Conservation (phyloP, 37 sponge, comb jelly and placozoan species). For the Diacarnus erythraeanus region DNA sequence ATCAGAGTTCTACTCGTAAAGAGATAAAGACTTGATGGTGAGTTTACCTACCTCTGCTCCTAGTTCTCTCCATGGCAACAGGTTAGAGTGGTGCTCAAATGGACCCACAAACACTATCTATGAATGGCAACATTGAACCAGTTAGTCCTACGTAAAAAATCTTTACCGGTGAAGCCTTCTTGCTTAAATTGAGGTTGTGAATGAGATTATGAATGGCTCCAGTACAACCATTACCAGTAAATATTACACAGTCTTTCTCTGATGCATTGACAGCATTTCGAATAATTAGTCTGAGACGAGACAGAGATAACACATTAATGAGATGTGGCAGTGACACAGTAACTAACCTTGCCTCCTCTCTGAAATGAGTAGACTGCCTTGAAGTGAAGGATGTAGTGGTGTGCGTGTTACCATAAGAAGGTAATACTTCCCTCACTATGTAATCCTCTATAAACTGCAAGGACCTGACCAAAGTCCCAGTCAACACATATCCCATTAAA, state of each 20-base stretch:
- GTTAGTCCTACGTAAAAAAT: not conserved
- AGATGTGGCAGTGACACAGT: not conserved
- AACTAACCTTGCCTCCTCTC: conserved; percentile 85
- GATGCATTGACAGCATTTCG: conserved; percentile 87
- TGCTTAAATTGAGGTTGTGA: conserved; percentile 51
- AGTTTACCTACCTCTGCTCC: conserved; percentile 65
- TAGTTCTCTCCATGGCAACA: conserved; percentile 85
- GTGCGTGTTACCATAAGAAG: conserved; percentile 91
- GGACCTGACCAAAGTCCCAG: conserved; percentile 21
- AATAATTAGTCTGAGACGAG: conserved; percentile 29
- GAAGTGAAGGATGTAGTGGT: conserved; percentile 77
- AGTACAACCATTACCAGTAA: conserved; percentile 86
- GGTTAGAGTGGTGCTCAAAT: conserved; percentile 88
- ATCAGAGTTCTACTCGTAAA: not conserved
- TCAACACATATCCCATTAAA: not conserved
- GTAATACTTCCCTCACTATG: conserved; percentile 62
- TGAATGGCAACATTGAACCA: not conserved
- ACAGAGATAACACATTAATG: not conserved
- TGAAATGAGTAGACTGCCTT: conserved; percentile 69
- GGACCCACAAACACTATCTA: conserved; percentile 84
- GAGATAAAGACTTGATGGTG: not conserved
- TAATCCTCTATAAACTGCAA: conserved; percentile 85
- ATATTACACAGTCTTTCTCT: conserved; percentile 84
- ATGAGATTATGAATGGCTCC: conserved; percentile 82
- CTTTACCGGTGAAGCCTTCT: conserved; percentile 6